Evolutionary conservation across 92 coral and sea anemone species (phyloP), one percentile per base, ranked within the genome.

Genomic region (Epizoanthus ramosus): DNA sequence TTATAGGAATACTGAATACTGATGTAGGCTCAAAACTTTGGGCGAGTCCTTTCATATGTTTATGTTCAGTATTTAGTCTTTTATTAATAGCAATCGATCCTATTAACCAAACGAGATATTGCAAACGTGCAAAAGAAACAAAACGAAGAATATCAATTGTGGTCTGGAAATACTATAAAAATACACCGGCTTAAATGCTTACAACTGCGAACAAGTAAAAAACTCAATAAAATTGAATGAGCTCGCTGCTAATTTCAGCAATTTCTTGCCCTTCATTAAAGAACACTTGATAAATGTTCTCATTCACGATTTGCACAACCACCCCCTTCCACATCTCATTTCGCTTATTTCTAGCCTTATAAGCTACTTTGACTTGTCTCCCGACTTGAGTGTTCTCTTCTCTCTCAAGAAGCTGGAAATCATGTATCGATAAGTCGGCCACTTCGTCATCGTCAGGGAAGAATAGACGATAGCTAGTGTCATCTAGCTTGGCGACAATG

Each of bases 361-460:
- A 74, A 50, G 80, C 80, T 43, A 47, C 80, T 74, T 74, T 41
- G 31, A 74, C 31, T 37, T 74, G 7, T 50, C 58, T 72, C 57
- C 54, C 17, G 79, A 72, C 57, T 5, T 73, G 17, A 47, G 80
- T 75, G 65, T 75, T 75, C 80, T 75, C 43, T 75, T 75, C 80
- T 75, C 37, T 75, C 80, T 56, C 80, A 75, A 75, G 56, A 56
- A 24, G 65, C 25, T 75, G 59, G 37, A 75, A 75, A 43, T 75
- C 67, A 74, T 74, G 33, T 41, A 52, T 74, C 28, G 58, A 41
- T 52, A 74, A 21, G 17, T 74, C 64, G 80, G 80, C 22, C 80
- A 74, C 80, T 41, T 74, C 80, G 9, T 59, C 65, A 74, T 74
- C 80, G 60, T 74, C 80, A 50, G 80, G 80, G 37, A 74, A 74